Conservation (phyloP, 1,140 invertebrate genomes). For the Lycorma delicatula region DNA sequence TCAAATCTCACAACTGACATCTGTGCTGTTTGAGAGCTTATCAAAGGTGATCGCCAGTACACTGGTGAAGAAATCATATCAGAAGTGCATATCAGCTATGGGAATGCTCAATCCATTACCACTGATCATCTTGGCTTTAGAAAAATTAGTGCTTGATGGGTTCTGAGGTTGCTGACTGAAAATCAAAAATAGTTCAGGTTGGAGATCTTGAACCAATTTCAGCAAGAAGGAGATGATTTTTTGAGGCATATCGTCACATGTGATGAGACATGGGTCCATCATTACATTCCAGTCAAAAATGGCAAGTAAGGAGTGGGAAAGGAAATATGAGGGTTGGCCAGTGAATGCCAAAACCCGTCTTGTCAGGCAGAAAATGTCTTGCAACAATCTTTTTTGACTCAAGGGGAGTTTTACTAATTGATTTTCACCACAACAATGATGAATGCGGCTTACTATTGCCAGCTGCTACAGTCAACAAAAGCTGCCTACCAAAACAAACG, state of each 20-base stretch:
- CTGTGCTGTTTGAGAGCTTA: no score
- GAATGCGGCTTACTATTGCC: slow-evolving; percentile 17
- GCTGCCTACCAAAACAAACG: slow-evolving; percentile 16
- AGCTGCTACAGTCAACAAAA: no score
- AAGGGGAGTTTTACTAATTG: slow-evolving; percentile 25
- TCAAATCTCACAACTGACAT: no score
- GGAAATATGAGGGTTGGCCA: slow-evolving; percentile 15
- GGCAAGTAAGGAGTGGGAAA: slow-evolving; percentile 34
- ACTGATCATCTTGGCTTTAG: no score
- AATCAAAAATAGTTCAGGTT: neutral
- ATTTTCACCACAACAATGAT: slow-evolving; percentile 26
- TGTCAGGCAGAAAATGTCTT: slow-evolving; percentile 29
- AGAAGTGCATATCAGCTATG: no score
- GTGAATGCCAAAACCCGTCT: slow-evolving; percentile 23
- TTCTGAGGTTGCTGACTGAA: no score
- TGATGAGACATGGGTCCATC: slow-evolving; percentile 38
- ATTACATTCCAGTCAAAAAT: slow-evolving; percentile 36
- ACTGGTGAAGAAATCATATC: no score
- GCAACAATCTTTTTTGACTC: slow-evolving; percentile 30
- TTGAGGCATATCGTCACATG: slow-evolving; percentile 36
- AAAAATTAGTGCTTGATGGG: no score
- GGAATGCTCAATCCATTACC: no score
- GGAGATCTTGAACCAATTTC: neutral
- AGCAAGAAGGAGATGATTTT: no score
- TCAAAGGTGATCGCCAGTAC: no score